These are phyloP conservation scores for Microcaecilia unicolor DNA, from an alignment of 2,797 vertebrate species.

Conservation along the genomic window DNA sequence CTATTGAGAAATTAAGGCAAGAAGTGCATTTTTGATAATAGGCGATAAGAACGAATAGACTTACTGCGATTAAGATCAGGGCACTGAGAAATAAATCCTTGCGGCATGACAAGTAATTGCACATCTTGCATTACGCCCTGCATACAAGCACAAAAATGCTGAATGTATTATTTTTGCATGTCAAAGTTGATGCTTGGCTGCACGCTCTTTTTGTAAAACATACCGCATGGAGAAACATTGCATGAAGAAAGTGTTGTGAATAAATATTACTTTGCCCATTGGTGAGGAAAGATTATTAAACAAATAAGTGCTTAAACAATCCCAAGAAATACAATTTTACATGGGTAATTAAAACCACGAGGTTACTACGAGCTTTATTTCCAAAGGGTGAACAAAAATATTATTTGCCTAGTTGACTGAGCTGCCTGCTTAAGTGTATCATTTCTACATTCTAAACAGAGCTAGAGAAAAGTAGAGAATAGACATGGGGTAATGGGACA, in stretches of 20 bases:
- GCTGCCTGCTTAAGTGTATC: too few species aligned
- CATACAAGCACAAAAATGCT: conserved; percentile 9
- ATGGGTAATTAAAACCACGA: too few species aligned
- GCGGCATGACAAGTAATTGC: conserved; percentile 90
- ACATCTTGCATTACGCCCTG: conserved; percentile 96
- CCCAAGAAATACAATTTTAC: too few species aligned
- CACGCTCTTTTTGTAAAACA: conserved; percentile 20
- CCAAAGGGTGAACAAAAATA: too few species aligned
- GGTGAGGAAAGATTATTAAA: not conserved
- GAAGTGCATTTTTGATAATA: conserved; percentile 18
- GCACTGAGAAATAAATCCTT: conserved; percentile 94
- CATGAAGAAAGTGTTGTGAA: conserved; percentile 10
- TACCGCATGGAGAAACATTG: conserved; percentile 8
- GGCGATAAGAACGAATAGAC: conserved; percentile 40
- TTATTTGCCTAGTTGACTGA: too few species aligned
- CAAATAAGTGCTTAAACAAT: too few species aligned
- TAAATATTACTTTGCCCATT: conserved; percentile 4
- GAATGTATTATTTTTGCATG: conserved; percentile 26
- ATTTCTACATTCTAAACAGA: too few species aligned
- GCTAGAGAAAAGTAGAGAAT: too few species aligned
- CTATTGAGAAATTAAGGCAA: conserved; percentile 20
- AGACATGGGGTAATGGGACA: too few species aligned
- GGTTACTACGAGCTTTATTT: too few species aligned
- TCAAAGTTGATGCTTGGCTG: conserved; percentile 16
- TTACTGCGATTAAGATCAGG: conserved; percentile 97